Evolutionary conservation across 1,140 invertebrate genomes (phyloP).

Genomic region (Trypoxylus dichotomus): DNA sequence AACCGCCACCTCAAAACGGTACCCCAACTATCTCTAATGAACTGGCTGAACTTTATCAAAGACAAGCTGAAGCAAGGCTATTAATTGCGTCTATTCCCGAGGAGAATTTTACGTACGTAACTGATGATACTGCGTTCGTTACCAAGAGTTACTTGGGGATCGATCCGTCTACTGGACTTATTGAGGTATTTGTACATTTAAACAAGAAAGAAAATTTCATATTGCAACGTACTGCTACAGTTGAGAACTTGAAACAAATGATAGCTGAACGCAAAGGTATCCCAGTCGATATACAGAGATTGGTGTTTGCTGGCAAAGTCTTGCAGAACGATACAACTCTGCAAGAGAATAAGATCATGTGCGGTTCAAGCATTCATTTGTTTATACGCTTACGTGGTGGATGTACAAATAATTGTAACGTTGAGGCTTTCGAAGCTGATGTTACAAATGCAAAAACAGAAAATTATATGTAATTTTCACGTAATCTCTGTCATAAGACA

Average conservation of each 20-base stretch:
- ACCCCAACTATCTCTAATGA: too few species aligned
- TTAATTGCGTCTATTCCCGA: neutral
- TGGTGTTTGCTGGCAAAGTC: neutral
- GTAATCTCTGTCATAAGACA: neutral
- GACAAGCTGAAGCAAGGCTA: neutral
- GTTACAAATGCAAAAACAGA: neutral
- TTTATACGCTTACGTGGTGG: slow-evolving; percentile 11
- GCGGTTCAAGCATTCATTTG: neutral
- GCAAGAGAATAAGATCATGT: neutral
- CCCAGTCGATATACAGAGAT: neutral
- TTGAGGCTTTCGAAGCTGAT: neutral
- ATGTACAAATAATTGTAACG: neutral
- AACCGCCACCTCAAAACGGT: neutral
- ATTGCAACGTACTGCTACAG: neutral
- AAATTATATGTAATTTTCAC: neutral
- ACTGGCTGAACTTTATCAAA: neutral
- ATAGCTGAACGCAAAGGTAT: neutral
- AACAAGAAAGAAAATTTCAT: slow-evolving; percentile 9
- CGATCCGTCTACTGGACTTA: neutral
- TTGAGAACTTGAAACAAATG: neutral
- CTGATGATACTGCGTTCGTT: neutral
- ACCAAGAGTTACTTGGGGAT: slow-evolving; percentile 7
- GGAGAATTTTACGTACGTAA: neutral
- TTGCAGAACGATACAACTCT: slow-evolving; percentile 8
- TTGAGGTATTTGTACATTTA: slow-evolving; percentile 10